Evolutionary conservation across 2,888 invertebrate genomes (phyloP), one percentile per base, ranked within the genome.

Genomic region (Dryobota labecula): DNA sequence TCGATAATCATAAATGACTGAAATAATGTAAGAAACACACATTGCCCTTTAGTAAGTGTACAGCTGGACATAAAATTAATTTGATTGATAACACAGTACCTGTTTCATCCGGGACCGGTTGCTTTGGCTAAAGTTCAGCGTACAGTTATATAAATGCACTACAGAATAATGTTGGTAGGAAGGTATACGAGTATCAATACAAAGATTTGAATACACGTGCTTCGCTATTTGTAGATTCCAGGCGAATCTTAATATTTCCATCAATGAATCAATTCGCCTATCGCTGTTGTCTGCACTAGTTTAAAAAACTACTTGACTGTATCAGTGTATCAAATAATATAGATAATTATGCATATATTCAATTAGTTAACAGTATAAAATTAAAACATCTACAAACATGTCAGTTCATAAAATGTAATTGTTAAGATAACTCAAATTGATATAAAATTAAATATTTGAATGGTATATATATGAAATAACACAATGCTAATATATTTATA

Each of bases 71-170:
- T 70, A 62, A 70, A 70, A 65, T 73, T 62, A 56, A 73, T 79
- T 57, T 79, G 80, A 80, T 65, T 79, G 76, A 83, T 83, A 75
- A 74, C 33, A 41, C 43, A n/a, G 51, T 74, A 69, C 83, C 66
- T 49, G 72, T 76, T 75, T 58, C 33, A 45, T 43, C 57, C 6
- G 49, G 7, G 24, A 82, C 80, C 76, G 76, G 80, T 82, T 80
- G 18, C 27, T 66, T 65, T 65, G 30, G 68, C 62, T 76, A 68
- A 83, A 82, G 80, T 76, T 83, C 84, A 73, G 51, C 15, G 9
- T 76, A 82, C 84, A 63, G 70, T 82, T 83, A 83, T 72, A 68
- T 60, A 70, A 67, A 70, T 66, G 54, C 57, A 70, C n/a, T 41
- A 13, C 43, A 20, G 38, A 24, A 53, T 64, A 53, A 45, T 47